Evolutionary conservation across 2,113 vertebrate species (phyloP).

Genomic region (Scophthalmus maximus): DNA sequence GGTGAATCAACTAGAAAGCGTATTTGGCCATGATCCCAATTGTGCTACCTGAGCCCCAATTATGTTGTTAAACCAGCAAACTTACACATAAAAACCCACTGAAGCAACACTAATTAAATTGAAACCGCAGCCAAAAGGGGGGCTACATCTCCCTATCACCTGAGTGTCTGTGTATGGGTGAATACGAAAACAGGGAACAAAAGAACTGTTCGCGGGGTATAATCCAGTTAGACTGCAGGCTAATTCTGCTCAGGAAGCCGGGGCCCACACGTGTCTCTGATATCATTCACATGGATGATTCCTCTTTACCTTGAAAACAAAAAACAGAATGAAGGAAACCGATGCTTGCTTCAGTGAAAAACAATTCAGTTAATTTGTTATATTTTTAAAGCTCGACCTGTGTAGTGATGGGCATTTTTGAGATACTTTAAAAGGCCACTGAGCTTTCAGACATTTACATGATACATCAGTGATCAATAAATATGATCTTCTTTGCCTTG

Average conservation of each 20-base stretch:
- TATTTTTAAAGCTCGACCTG: conserved; percentile 50
- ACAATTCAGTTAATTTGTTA: conserved; percentile 49
- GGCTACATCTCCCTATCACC: conserved; percentile 43
- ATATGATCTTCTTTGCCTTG: conserved; percentile 48
- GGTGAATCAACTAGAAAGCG: conserved; percentile 47
- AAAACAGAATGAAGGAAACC: conserved; percentile 36
- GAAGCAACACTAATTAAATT: conserved; percentile 75
- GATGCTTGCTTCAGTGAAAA: conserved; percentile 25
- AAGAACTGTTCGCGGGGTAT: neutral
- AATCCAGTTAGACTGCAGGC: conserved; percentile 14
- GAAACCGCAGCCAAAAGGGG: conserved; percentile 49
- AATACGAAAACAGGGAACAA: neutral
- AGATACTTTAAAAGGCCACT: conserved; percentile 28
- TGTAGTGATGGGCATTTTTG: conserved; percentile 15
- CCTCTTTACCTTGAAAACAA: conserved; percentile 46
- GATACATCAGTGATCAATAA: conserved; percentile 55
- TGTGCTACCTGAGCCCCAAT: conserved; percentile 58
- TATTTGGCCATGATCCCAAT: conserved; percentile 47
- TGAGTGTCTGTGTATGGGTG: conserved; percentile 44
- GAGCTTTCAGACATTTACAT: conserved; percentile 21
- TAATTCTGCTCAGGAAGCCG: neutral
- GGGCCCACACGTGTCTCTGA: conserved; percentile 18
- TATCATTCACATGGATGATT: conserved; percentile 52
- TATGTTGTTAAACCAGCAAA: conserved; percentile 73
- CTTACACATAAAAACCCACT: conserved; percentile 66